Conservation (phyloP, 2,888 invertebrate species). For the Lasioglossum calceatum region DNA sequence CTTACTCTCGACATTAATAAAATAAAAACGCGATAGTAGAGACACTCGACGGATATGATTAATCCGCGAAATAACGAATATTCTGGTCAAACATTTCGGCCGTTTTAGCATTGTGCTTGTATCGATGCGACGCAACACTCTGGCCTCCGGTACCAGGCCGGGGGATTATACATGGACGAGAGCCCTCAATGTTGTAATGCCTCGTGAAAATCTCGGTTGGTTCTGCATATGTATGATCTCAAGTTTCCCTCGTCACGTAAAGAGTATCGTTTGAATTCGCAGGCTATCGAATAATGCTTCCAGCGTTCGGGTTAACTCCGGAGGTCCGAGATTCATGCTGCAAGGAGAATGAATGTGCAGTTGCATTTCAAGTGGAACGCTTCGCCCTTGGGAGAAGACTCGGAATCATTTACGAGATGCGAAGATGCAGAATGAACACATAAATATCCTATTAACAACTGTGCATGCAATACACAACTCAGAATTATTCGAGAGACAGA, state of each 20-base stretch:
- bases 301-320: constrained; percentile 17
- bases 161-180: constrained; percentile 65
- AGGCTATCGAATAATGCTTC: constrained; percentile 55
- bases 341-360: constrained; percentile 6
- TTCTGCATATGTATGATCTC: constrained; percentile 66
- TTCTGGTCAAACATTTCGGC: constrained; percentile 52
- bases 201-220: constrained; percentile 64
- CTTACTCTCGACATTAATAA: constrained; percentile 3
- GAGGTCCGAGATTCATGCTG: constrained; percentile 35
- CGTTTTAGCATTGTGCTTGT: constrained; percentile 49
- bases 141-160: constrained; percentile 45
- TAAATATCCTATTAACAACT: constrained; percentile 1
- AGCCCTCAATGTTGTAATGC: constrained; percentile 64
- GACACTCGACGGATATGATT: not conserved
- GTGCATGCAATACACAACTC: not conserved
- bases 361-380: constrained; percentile 3
- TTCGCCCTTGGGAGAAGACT: not conserved
- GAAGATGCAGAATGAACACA: not conserved
- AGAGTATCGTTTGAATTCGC: constrained; percentile 61
- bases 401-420: not conserved
- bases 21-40: constrained; percentile 8
- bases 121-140: constrained; percentile 46
- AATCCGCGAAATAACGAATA: constrained; percentile 41
- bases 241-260: constrained; percentile 66
- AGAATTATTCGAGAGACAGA: not conserved